Evolutionary conservation across 2,888 invertebrate genomes (phyloP), one percentile per base, ranked within the genome.

Genomic region (Onthophagus sagittarius): DNA sequence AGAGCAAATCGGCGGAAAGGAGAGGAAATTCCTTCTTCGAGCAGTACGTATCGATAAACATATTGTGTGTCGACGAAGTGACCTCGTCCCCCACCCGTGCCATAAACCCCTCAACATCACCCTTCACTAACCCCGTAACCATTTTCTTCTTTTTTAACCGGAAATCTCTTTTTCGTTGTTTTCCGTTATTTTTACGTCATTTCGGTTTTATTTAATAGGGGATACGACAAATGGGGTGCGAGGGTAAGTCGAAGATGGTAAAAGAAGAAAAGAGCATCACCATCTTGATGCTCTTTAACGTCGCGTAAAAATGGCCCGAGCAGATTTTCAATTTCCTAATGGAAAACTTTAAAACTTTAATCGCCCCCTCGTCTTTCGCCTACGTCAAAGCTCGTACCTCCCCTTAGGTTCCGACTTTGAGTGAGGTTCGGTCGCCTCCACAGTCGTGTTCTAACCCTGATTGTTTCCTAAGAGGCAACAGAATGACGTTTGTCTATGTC

Each of bases 331-430:
- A 71, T 71, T 71, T 71, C 71, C 71, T 71, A 71, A 71, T 71
- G 71, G 71, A 62, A 71, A 71, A 71, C 71, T 71, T 71, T 71
- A 71, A 71, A 71, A 71, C 71, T 71, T 71, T 71, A 71, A 71
- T 71, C 62, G 71, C 15, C 31, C 14, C 62, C 67, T 53, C 39
- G 39, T 53, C 39, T 53, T 53, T 53, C 39, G 23, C 23, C 3
- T 23, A 23, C 23, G 2, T 23, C 23, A 23, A 23, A 23, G 1
- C 23, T 23, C 23, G 23, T 3, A 23, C 23, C 23, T 23, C 23
- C 1, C 2, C 23, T 23, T 23, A 23, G 23, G 3, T 23, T 23
- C 23, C 3, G 23, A 23, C 23, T 23, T 23, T 23, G 23, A 23
- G 2, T 23, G 23, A 23, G 23, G 3, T 23, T 23, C 23, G 23